Percentiles rank a stretch among this genome's conserved stretches.
Conservation (phyloP, 2,797 vertebrate species). For the Neoniphon sammara region DNA sequence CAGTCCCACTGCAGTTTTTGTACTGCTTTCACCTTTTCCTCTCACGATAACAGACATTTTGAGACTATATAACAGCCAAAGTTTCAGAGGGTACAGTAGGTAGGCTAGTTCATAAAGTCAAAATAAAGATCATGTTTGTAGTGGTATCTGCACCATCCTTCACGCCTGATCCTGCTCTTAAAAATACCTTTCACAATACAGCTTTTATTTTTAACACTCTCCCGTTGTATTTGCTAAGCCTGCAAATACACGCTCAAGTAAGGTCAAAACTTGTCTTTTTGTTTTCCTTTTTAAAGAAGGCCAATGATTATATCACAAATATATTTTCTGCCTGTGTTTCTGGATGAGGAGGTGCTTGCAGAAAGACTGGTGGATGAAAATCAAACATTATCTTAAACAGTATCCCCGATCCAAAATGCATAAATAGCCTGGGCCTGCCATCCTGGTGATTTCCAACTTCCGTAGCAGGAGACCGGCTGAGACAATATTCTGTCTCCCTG, state of each 20-base stretch:
- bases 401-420: slow-evolving; percentile 29
- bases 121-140: neutral
- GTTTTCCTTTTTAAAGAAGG: slow-evolving; percentile 17
- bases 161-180: neutral
- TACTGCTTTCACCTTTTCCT: neutral
- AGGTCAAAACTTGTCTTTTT: slow-evolving; percentile 13
- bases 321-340: neutral
- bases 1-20: neutral
- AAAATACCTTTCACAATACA: slow-evolving; percentile 13
- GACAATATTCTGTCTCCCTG: slow-evolving; percentile 21
- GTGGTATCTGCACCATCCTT: neutral
- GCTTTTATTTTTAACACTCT: neutral
- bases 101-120: neutral
- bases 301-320: slow-evolving; percentile 22
- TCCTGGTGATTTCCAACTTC: slow-evolving; percentile 29
- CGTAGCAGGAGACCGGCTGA: neutral
- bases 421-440: slow-evolving; percentile 21
- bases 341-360: slow-evolving; percentile 27
- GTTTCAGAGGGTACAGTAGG: neutral
- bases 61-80: neutral
- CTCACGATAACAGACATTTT: neutral
- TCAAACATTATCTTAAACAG: slow-evolving; percentile 51
- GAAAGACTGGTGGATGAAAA: slow-evolving; percentile 43
- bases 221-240: no score
- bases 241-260: no score